Evolutionary conservation across 2,113 vertebrate genomes (phyloP), one percentile per base, ranked within the genome.

Genomic region (Tamias sibiricus): DNA sequence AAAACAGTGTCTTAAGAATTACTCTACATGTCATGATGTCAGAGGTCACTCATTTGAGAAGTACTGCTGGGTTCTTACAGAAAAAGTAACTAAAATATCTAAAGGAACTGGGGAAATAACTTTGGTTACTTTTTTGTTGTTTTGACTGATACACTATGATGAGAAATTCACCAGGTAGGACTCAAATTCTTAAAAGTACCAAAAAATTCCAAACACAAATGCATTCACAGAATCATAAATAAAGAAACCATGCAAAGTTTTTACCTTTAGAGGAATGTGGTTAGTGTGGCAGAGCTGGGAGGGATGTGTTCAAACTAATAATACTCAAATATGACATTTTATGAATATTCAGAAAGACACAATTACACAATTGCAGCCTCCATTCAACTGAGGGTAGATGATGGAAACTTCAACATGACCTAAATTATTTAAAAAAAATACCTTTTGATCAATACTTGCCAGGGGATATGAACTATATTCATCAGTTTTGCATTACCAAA

Each of bases 311-410:
- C 13, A 24, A 69, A 37, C 2, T 20, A 59, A 80, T 52, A 81
- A 6, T 71, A 64, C 30, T 71, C 32, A 66, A 19, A 82, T 47
- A 64, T 22, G 68, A 81, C 4, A 54, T 75, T 62, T 79, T 64
- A 17, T 72, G 69, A 81, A n/a, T 3, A 6, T 42, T 90, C 35
- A 4, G 30, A 72, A 2, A 68, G 59, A 28, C 10, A 49, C 0
- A 1, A 44, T 17, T 77, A 28, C 10, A 49, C 0, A 1, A 44
- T 17, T 82, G 9, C 0, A 91, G 0, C 12, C 4, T 84, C 6
- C 42, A 77, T 40, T 88, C 30, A 54, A 9, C 16, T n/a, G 44
- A 85, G 77, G 2, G 52, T 80, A 35, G 12, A 19, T n/a, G n/a
- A n/a, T n/a, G n/a, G n/a, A n/a, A n/a, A n/a, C n/a, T n/a, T n/a